Percentiles rank a stretch among this genome's conserved stretches.
Evolutionary conservation across 2,888 invertebrate species (phyloP).

Genomic region (Gortyna flavago): DNA sequence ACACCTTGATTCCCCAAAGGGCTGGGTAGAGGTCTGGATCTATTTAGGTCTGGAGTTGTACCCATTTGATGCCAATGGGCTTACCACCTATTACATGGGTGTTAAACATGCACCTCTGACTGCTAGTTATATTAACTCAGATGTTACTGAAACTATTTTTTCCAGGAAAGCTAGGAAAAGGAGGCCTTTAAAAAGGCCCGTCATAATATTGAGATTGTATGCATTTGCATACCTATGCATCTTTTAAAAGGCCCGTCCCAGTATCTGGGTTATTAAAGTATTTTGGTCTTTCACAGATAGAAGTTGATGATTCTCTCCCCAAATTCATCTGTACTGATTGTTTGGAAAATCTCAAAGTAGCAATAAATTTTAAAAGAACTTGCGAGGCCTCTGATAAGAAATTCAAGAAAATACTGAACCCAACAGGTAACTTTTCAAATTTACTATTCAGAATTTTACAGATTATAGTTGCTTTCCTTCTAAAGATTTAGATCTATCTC

Average conservation of each 20-base stretch:
- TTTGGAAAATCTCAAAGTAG: constrained; percentile 79
- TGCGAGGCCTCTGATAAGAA: constrained; percentile 84
- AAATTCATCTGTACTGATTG: constrained; percentile 86
- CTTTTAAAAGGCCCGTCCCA: not conserved
- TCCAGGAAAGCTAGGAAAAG: not conserved
- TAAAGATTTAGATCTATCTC: not conserved
- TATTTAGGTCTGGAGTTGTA: not conserved
- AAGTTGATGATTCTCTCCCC: constrained; percentile 83
- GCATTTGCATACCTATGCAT: not conserved
- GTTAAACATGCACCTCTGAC: not conserved
- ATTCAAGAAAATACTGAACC: constrained; percentile 84
- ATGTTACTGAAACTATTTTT: not conserved
- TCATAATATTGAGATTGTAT: not conserved
- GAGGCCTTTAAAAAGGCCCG: no score
- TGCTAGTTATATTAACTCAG: not conserved
- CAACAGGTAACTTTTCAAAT: constrained; percentile 75
- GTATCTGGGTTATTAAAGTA: not conserved
- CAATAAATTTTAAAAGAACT: constrained; percentile 81
- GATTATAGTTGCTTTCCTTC: not conserved
- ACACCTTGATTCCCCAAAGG: not conserved
- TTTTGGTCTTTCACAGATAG: constrained; percentile 76
- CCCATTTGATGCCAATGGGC: no score
- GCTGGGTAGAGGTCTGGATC: not conserved
- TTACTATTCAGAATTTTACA: not conserved
- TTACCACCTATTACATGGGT: not conserved